Evolutionary conservation across 2,888 invertebrate genomes (phyloP).

Genomic region (Cremastobaeus sp.): DNA sequence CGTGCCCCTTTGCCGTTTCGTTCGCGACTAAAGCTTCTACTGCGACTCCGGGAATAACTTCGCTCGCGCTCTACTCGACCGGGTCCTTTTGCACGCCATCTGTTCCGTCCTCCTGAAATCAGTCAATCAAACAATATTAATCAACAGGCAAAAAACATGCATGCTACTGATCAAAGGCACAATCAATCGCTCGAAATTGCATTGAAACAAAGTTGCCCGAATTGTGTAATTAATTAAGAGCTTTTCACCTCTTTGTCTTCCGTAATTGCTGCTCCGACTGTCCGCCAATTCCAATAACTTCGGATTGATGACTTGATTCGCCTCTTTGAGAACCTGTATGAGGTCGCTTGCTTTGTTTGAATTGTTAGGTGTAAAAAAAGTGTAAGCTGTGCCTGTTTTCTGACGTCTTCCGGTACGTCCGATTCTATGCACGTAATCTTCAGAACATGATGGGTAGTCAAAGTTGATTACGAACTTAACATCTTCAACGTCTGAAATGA

Average conservation of each 20-base stretch:
- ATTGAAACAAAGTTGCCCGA: not conserved
- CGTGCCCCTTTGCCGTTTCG: slow-evolving; percentile 73
- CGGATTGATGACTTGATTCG: slow-evolving; percentile 96
- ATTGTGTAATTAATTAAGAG: not conserved
- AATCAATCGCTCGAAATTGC: too few species aligned
- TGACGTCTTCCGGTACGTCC: slow-evolving; percentile 96
- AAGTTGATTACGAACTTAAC: slow-evolving; percentile 99
- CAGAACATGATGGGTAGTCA: slow-evolving; percentile 98
- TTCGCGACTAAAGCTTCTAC: slow-evolving; percentile 73
- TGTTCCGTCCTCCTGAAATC: slow-evolving; percentile 72
- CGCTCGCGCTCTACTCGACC: slow-evolving; percentile 74
- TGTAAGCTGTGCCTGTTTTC: slow-evolving; percentile 96
- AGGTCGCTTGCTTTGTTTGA: slow-evolving; percentile 94
- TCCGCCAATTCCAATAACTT: slow-evolving; percentile 86
- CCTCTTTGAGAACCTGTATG: slow-evolving; percentile 94
- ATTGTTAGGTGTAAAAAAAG: slow-evolving; percentile 95
- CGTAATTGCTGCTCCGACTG: slow-evolving; percentile 71
- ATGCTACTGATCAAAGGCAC: too few species aligned
- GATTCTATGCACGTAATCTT: slow-evolving; percentile 98
- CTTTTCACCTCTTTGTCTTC: slow-evolving; percentile 69
- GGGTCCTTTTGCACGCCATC: slow-evolving; percentile 73
- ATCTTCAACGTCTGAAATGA: slow-evolving; percentile 95
- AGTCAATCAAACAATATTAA: not conserved
- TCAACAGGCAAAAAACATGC: not conserved
- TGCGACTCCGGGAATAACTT: slow-evolving; percentile 74